phyloP scores from a whole-genome alignment of 2,113 vertebrate genomes.

The Mormyrus iriodes region DNA sequence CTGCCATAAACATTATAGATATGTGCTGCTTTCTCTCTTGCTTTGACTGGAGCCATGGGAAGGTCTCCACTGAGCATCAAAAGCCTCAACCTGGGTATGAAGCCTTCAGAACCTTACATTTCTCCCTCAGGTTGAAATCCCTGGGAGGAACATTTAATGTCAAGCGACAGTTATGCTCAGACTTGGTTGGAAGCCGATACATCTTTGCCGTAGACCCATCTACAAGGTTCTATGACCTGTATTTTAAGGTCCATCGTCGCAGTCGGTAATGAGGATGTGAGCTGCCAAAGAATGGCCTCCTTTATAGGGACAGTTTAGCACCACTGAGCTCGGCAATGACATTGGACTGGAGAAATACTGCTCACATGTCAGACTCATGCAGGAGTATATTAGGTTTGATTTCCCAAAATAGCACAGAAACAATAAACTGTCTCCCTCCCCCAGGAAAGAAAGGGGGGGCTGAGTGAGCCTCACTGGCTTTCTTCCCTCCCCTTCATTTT shows the following conservation, averaged over 20 bases:
- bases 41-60: not conserved
- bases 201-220: not conserved
- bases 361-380: not conserved
- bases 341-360: not conserved
- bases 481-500: too few species aligned
- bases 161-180: not conserved
- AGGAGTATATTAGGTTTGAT: slow-evolving; percentile 1
- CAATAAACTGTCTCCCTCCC: not conserved
- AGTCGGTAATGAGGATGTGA: not conserved
- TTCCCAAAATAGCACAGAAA: slow-evolving; percentile 7
- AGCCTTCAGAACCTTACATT: not conserved
- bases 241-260: not conserved
- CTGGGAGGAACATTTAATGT: not conserved
- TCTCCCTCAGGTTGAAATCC: not conserved
- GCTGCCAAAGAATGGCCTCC: not conserved
- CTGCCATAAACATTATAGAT: not conserved
- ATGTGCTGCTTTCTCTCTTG: not conserved
- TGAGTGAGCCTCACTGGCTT: too few species aligned
- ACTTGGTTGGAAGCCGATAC: not conserved
- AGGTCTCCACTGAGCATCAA: not conserved
- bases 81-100: not conserved
- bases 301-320: not conserved
- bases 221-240: not conserved
- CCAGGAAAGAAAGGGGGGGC: not conserved
- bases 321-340: not conserved